Evolutionary conservation across 2,888 invertebrate genomes (phyloP), one percentile per base, ranked within the genome.

Genomic region (Platypus cylindrus): DNA sequence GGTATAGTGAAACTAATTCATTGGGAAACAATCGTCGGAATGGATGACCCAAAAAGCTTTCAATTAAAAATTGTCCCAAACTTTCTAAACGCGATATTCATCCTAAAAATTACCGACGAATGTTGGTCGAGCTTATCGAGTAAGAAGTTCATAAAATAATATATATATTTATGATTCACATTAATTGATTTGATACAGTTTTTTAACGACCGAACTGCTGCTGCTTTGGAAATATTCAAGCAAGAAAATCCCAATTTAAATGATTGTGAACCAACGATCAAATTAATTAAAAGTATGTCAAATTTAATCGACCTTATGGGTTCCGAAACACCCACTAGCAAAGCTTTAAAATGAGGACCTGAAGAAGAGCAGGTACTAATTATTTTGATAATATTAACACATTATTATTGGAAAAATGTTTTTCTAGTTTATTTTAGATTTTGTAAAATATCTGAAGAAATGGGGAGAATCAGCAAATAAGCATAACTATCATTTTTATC

Each of bases 61-160:
- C 7, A 11, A 2, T 26, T 37, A 5, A 37, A 37, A 15, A 20
- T 24, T 20, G 31, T 12, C 18, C 32, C 15, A 23, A 20, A 26
- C 17, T 37, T 15, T 18, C 17, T 11, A 15, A 4, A 17, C 27
- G 32, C 14, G 26, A 37, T 27, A 13, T 37, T 11, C 20, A 37
- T 27, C 32, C 37, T 2, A 32, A 32, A 25, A 12, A 24, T 14
- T 37, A 32, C 14, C 26, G 22, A 37, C 32, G 37, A 37, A 32
- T 22, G 32, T 32, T 26, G 32, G 32, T 5, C 32, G 28, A 27
- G 28, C 37, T 24, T 37, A 32, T 27, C 7, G 32, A 13, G 32
- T 37, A 37, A 9, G n/a, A 20, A 3, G 17, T 5, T 20, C n/a
- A n/a, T n/a, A n/a, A n/a, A 16, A 30, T 2, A 17, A 15, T 15